Conservation (phyloP, 1,140 invertebrate species). For the Drosophila arizonae region DNA sequence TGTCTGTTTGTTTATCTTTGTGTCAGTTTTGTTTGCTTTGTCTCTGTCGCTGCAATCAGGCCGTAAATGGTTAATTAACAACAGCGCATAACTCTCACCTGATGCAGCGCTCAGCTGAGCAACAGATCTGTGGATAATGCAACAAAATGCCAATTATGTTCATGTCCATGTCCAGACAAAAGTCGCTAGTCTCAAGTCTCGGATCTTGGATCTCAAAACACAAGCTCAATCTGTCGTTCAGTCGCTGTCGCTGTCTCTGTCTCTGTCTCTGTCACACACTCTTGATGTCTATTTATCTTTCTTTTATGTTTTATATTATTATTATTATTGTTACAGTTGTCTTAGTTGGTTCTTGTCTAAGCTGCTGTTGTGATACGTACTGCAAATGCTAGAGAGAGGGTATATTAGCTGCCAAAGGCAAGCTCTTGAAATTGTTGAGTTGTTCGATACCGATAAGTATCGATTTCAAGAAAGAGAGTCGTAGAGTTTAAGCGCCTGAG, state of each 20-base stretch:
- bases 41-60: constrained; percentile 55
- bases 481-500: too few relatives aligned
- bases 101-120: constrained; percentile 33
- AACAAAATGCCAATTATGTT: constrained; percentile 76
- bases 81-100: constrained; percentile 78
- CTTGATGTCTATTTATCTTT: constrained; percentile 8
- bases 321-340: constrained; percentile 9
- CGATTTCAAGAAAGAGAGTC: too few relatives aligned
- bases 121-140: constrained; percentile 9
- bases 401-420: not conserved
- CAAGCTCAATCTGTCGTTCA: constrained; percentile 49
- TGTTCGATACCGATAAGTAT: not conserved
- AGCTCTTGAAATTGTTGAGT: not conserved
- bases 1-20: constrained; percentile 1
- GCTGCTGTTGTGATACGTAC: not conserved
- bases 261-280: constrained; percentile 1
- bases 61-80: constrained; percentile 79
- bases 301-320: not conserved
- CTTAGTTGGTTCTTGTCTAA: constrained; percentile 6
- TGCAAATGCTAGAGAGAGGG: not conserved
- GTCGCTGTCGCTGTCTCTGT: constrained; percentile 30
- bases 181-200: constrained; percentile 17
- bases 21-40: not conserved
- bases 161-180: constrained; percentile 62
- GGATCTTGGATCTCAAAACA: constrained; percentile 24